phyloP scores from a whole-genome alignment of 2,888 invertebrate species.

The Tenodera sinensis region DNA sequence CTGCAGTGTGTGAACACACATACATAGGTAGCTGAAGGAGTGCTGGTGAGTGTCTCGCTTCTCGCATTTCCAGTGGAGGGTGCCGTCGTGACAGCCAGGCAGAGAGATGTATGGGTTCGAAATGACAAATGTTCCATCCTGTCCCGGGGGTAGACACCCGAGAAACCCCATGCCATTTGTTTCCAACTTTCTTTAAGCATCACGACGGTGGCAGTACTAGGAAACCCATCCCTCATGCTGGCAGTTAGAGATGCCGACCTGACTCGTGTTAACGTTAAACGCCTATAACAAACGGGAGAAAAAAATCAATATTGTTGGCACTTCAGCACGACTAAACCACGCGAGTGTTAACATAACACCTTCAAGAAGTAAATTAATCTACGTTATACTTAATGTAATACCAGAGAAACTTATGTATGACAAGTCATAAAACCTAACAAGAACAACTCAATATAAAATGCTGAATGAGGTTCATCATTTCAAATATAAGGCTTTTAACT shows the following conservation, averaged over 20 bases:
- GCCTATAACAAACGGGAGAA: background rate
- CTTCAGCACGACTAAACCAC: no score
- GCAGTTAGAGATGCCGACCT: background rate
- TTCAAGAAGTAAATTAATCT: no score
- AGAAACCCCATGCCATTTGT: slow-evolving; percentile 1
- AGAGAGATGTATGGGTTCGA: background rate
- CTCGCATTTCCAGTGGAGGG: background rate
- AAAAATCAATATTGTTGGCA: background rate
- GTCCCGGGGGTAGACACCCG: background rate
- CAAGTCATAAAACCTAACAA: no score
- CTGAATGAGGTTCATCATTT: no score
- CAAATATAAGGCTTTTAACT: no score
- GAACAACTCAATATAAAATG: no score
- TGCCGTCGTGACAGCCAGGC: background rate
- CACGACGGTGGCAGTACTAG: background rate
- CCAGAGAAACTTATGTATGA: no score
- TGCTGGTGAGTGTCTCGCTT: background rate
- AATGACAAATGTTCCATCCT: slow-evolving; percentile 3
- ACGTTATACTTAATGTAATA: no score
- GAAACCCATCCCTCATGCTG: background rate
- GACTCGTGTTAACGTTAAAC: background rate
- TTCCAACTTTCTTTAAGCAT: background rate
- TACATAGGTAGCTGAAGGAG: background rate
- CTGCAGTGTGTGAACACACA: background rate
- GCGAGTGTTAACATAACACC: no score